phyloP scores from a whole-genome alignment of 2,797 vertebrate species.

The Catharus ustulatus region DNA sequence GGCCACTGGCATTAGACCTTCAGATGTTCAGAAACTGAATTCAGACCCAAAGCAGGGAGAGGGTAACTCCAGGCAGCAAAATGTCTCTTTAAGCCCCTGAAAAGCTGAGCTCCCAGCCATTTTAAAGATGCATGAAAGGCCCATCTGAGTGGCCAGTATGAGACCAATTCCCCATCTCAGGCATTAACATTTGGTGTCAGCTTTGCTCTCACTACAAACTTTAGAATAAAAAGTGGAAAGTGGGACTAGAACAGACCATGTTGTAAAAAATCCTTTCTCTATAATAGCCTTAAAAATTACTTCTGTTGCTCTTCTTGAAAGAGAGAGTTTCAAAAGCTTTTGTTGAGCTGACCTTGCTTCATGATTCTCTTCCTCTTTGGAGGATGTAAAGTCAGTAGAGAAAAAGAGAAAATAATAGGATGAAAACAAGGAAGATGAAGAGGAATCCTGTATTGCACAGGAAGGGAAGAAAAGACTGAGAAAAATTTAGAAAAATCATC shows the following conservation, averaged over 20 bases:
- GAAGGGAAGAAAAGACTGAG: not conserved
- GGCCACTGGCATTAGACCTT: not conserved
- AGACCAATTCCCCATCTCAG: not conserved
- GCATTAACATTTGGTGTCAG: not conserved
- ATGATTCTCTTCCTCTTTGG: not conserved
- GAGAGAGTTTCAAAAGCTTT: slow-evolving; percentile 16
- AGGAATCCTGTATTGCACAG: not conserved
- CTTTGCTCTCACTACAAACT: not conserved
- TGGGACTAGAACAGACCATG: not conserved
- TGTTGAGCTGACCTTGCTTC: slow-evolving; percentile 27
- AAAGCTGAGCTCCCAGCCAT: not conserved
- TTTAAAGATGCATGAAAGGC: not conserved
- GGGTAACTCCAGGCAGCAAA: not conserved
- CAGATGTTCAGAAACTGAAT: not conserved
- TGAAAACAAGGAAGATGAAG: not conserved
- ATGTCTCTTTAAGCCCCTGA: not conserved
- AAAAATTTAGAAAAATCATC: not conserved
- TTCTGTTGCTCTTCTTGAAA: not conserved
- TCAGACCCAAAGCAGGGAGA: not conserved
- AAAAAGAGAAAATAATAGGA: not conserved
- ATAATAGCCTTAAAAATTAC: not conserved
- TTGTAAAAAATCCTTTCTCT: not conserved
- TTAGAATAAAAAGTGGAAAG: not conserved
- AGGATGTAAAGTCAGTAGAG: not conserved
- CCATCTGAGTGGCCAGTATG: not conserved